Evolutionary conservation across 1,140 invertebrate genomes (phyloP), one percentile per base, ranked within the genome.

Genomic region (Chymomyza costata): DNA sequence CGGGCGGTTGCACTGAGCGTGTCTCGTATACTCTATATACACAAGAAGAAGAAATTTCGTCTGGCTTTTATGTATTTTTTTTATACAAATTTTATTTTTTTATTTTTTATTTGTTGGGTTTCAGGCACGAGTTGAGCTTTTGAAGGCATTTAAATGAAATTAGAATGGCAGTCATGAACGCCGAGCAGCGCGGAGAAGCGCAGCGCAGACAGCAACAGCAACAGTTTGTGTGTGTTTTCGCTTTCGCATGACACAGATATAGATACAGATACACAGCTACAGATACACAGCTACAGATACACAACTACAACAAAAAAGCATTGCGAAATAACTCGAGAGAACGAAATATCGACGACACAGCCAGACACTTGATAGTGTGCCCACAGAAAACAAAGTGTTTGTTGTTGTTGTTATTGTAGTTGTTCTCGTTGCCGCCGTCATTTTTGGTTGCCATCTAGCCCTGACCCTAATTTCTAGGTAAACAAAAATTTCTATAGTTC

Each of bases 381-480:
- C n/a, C n/a, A n/a, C 48, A 49, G 45, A 16, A 49, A 61, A 52
- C 17, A 43, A 55, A 21, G 11, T n/a, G n/a, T n/a, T n/a, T 34
- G 37, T 32, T 31, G 31, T 8, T 7, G 10, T 11, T 47, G 49
- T 45, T 44, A 8, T 31, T 40, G 30, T 52, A 13, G 10, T 13
- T 40, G 38, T 40, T 5, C 5, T 3, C 3, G 10, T 40, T 3
- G 11, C 38, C 14, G 38, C 14, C 38, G 17, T 17, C 13, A 16
- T 41, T 32, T 54, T 30, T 52, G 30, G 25, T 28, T n/a, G n/a
- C 11, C 35, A 28, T 52, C 68, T 69, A 68, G 57, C 74, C 69
- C 69, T 81, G 74, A 80, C 74, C 74, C 76, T 65, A 80, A 81
- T 80, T 82, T 67, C 52, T 68, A 44, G 40, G 74, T 60, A 73